Base-by-base conservation (phyloP, 2,797 vertebrate genomes). In the Melanotaenia nigrans region DNA sequence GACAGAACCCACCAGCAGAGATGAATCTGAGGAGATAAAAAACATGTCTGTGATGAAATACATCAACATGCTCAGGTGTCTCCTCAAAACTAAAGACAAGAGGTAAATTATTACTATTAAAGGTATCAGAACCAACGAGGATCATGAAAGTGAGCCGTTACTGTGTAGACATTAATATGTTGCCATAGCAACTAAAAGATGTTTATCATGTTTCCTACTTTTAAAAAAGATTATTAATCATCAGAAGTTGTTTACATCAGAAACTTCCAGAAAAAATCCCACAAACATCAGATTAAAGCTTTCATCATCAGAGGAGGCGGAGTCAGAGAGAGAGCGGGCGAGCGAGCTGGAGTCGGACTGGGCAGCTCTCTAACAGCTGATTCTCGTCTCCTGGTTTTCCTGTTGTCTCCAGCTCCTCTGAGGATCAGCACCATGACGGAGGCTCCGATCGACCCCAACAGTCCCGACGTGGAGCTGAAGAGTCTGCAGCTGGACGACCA, bases 401-500 rank as follows among this genome's bases (percentile, higher is more conserved):
- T 3, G 16, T 6, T 4, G 32, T 12, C 8, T 47, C 51, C 38
- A 40, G 38, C 38, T 28, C 25, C 3, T 4, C 38, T 13, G 38
- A 13, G 38, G 11, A 40, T 54, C 14, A 5, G 20, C 20, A 68
- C 61, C 28, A 69, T 78, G 71, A 78, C 47, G 45, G 82, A 77
- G 63, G 64, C 33, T 66, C 32, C 5, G 20, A 65, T 63, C 49
- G 38, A 35, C 59, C 11, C 18, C 22, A 67, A 36, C 35, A 75
- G 83, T 58, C 74, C 74, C 13, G 59, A 59, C 3, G 35, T 71
- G 65, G 78, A 81, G 71, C 57, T 80, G 65, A 66, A 75, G 70
- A 79, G 55, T 61, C 62, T 83, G 68, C 73, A 77, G 57, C 73
- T 65, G 49, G 24, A 73, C 45, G 68, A 77, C 12, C 58, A 40